Conservation (phyloP, 1,140 invertebrate genomes). For the Halictus rubicundus region DNA sequence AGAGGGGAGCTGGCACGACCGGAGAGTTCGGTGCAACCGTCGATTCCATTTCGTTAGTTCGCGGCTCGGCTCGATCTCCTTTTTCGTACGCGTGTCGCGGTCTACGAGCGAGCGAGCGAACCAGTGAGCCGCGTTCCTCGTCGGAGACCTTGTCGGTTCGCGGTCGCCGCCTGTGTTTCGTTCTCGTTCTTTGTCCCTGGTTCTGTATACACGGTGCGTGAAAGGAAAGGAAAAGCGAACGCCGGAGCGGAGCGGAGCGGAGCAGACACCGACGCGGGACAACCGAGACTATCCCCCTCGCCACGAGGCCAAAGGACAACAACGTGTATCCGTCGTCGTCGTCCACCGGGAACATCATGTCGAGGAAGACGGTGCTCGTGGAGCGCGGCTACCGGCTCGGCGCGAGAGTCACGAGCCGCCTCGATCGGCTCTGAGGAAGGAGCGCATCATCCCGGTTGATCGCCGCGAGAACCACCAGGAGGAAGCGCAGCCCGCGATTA, state of each 20-base stretch:
- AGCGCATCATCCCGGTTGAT: constrained; percentile 39
- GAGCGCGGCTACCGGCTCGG: constrained; percentile 44
- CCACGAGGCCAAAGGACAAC: neutral
- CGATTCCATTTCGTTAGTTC: constrained; percentile 50
- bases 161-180: constrained; percentile 25
- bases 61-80: constrained; percentile 41
- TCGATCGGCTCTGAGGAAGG: constrained; percentile 37
- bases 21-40: constrained; percentile 49
- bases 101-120: constrained; percentile 11
- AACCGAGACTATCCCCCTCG: too few species aligned
- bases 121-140: neutral
- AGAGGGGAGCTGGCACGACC: constrained; percentile 45
- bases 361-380: constrained; percentile 21
- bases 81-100: constrained; percentile 37
- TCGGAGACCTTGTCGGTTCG: constrained; percentile 43
- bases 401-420: constrained; percentile 40
- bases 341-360: constrained; percentile 18
- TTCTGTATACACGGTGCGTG: constrained; percentile 35
- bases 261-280: too few species aligned
- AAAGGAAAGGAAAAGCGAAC: neutral
- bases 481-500: constrained; percentile 35
- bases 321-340: neutral
- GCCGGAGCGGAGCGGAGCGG: too few species aligned
- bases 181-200: constrained; percentile 5
- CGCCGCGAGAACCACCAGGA: constrained; percentile 37